Conservation (phyloP, 2,797 vertebrate genomes). For the Platalea minor region DNA sequence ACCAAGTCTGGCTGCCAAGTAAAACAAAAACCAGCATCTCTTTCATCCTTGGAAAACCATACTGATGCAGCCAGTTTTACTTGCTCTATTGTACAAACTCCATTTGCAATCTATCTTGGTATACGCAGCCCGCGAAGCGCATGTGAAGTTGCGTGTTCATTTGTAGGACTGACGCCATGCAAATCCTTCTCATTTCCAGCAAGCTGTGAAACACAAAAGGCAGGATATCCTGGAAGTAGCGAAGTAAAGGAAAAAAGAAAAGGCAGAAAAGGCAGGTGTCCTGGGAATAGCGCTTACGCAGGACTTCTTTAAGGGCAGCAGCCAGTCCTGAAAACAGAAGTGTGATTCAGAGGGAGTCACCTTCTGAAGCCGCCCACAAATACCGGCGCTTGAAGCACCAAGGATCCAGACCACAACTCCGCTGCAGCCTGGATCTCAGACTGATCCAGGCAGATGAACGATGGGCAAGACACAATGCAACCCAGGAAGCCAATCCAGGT, state of each 20-base stretch:
- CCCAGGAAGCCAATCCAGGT: background rate
- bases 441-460: background rate
- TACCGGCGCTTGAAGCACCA: background rate
- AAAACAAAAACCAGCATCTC: background rate
- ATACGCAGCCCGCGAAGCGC: background rate
- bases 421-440: background rate
- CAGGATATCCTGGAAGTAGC: slow-evolving; percentile 51
- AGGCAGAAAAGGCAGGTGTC: background rate
- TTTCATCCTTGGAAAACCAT: background rate
- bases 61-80: slow-evolving; percentile 44
- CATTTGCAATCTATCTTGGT: background rate
- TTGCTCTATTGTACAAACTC: slow-evolving; percentile 16
- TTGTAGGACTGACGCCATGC: slow-evolving; percentile 7
- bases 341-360: background rate
- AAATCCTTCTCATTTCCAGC: slow-evolving; percentile 1
- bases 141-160: background rate
- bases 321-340: background rate
- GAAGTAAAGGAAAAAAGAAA: background rate
- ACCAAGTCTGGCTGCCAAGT: background rate
- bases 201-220: slow-evolving; percentile 5
- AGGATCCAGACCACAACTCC: background rate
- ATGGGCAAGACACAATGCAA: background rate
- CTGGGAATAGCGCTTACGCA: background rate
- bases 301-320: background rate
- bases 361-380: background rate